Conservation (phyloP, 2,797 vertebrate genomes). For the Sebastes nivosus region DNA sequence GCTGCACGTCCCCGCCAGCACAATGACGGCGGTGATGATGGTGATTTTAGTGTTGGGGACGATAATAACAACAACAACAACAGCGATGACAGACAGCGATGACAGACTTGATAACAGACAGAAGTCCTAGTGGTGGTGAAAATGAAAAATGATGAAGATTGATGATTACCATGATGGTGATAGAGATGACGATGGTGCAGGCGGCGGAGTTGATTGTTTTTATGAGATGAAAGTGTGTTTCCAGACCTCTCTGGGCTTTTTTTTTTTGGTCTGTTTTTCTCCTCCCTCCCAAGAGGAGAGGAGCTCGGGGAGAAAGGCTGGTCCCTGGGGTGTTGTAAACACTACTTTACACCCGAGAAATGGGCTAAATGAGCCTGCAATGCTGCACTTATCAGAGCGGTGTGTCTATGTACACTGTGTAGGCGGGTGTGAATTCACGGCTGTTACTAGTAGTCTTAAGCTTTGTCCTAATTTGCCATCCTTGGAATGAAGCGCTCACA, state of each 20-base stretch:
- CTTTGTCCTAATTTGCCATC: conserved; percentile 23
- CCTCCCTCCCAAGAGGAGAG: conserved; percentile 7
- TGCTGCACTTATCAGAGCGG: not conserved
- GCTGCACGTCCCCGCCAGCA: not conserved
- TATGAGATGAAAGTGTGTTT: conserved; percentile 3
- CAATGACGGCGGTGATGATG: not conserved
- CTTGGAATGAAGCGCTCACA: not conserved
- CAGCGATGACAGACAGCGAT: not conserved
- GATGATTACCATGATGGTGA: not conserved
- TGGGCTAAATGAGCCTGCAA: conserved; percentile 37
- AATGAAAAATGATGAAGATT: not conserved
- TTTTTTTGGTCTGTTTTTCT: not conserved
- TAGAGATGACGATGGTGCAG: not conserved
- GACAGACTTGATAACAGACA: not conserved
- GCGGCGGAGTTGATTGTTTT: not conserved
- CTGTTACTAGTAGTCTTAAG: conserved; percentile 29
- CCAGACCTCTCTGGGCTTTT: not conserved
- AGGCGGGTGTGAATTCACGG: conserved; percentile 21
- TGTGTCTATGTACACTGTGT: conserved; percentile 5
- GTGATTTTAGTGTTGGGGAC: not conserved
- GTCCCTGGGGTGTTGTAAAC: conserved; percentile 38
- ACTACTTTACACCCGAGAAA: conserved; percentile 42
- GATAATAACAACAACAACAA: not conserved
- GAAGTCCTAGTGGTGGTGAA: not conserved
- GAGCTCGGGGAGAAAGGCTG: not conserved